Conservation (phyloP, 2,888 invertebrate species). For the Altica lythri region DNA sequence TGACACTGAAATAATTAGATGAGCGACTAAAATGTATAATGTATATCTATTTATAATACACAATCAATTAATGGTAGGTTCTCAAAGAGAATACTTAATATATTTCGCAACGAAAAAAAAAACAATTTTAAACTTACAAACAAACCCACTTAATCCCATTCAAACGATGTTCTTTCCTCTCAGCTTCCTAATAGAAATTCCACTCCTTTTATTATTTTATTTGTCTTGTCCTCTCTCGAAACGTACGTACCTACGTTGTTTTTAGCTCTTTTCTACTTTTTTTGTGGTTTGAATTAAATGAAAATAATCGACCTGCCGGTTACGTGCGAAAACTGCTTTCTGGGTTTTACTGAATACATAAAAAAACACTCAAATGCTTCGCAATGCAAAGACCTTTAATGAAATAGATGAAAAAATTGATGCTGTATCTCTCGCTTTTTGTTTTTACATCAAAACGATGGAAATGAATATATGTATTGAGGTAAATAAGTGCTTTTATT, state of each 20-base stretch:
- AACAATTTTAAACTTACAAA: not conserved
- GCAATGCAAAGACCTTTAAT: slow-evolving; percentile 23
- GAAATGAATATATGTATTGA: no score
- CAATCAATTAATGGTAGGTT: no score
- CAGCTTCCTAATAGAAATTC: slow-evolving; percentile 1
- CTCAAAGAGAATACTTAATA: no score
- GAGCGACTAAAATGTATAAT: no score
- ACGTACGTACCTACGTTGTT: not conserved
- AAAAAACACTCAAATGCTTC: slow-evolving; percentile 22
- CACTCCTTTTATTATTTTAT: slow-evolving; percentile 7
- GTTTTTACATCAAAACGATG: no score
- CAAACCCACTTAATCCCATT: not conserved
- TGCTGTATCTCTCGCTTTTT: slow-evolving; percentile 5
- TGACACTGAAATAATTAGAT: no score
- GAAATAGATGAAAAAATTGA: slow-evolving; percentile 18
- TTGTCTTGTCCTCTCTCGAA: slow-evolving; percentile 4
- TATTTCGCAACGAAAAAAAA: no score
- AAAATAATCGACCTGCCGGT: slow-evolving; percentile 20
- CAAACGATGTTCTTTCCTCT: not conserved
- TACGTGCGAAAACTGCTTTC: slow-evolving; percentile 21
- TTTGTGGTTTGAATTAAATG: slow-evolving; percentile 26
- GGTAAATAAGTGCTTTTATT: no score
- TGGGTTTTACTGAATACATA: slow-evolving; percentile 22
- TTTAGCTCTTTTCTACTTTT: not conserved
- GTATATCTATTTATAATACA: no score